Evolutionary conservation across 2,888 invertebrate genomes (phyloP).

Genomic region (Crocallis elinguaria): DNA sequence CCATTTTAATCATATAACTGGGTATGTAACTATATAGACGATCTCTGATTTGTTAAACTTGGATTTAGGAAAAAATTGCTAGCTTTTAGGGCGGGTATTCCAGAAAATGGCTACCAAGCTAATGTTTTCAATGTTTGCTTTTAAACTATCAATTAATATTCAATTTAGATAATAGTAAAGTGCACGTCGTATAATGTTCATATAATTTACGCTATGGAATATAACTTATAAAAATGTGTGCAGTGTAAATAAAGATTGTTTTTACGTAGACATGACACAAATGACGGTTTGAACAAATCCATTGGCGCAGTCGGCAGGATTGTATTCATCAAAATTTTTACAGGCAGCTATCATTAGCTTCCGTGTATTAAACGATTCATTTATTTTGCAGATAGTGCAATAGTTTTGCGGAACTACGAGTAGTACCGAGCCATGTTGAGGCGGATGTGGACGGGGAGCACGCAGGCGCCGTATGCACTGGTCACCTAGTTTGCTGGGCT

Average conservation of each 20-base stretch:
- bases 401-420: not conserved
- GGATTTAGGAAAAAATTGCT: not conserved
- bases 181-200: too few species aligned
- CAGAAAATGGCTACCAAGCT: conserved; percentile 3
- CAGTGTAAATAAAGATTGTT: too few species aligned
- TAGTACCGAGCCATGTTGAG: conserved; percentile 53
- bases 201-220: too few species aligned
- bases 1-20: not conserved
- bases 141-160: not conserved
- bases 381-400: conserved; percentile 23
- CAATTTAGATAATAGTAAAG: not conserved
- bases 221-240: too few species aligned
- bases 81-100: not conserved
- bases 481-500: conserved; percentile 58
- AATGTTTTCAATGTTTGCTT: not conserved
- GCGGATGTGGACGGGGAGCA: conserved; percentile 47
- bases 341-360: too few species aligned
- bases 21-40: not conserved
- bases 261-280: too few species aligned
- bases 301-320: too few species aligned
- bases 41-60: not conserved
- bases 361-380: too few species aligned
- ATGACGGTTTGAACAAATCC: too few species aligned
- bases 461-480: conserved; percentile 55
- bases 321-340: too few species aligned